Base-by-base conservation (phyloP, 64 coral and sea anemone species). In the Pocillopora damicornis region DNA sequence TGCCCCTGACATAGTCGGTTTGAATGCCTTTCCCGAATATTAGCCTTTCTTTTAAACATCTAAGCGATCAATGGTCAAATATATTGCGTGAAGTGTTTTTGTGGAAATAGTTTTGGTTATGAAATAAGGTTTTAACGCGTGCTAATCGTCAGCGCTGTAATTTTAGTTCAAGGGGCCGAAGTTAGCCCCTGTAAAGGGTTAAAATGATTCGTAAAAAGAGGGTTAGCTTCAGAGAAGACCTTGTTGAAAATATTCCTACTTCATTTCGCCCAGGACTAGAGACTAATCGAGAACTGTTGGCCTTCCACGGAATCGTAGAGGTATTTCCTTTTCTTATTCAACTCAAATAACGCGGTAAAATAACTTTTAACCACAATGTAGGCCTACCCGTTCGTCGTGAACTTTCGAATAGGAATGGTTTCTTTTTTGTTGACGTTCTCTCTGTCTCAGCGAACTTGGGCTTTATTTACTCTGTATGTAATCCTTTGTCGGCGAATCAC, bases 61-160 rank as follows among this genome's bases (percentile, higher is more conserved):
- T 85, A 18, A 42, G 56, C 15, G 37, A 58, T 85, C 20, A 85
- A 73, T 73, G 81, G 63, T 85, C 81, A 85, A 85, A 51, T 81
- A 81, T 85, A 85, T 51, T 13, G 9, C 18, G 11, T 68, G 16
- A 58, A 85, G 81, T 85, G 38, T 73, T 58, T 81, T 81, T 71
- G 81, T 73, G 81, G 3, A 58, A 57, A 58, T 85, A 25, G 37
- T 58, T 83, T 85, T 85, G 12, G 58, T 56, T 22, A 25, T 37
- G 37, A n/a, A 37, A 35, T 34, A 72, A 42, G 64, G 58, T 8
- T 42, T 71, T 63, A 15, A 63, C 20, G 67, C 67, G 67, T 71
- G 67, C 67, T 71, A 0, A 71, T 25, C 22, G 11, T 23, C 67
- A 71, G 67, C 65, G 65, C 65, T 18, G 17, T 16, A 64, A 64